Percentiles rank a stretch among this genome's conserved stretches.
These are phyloP conservation scores for Nomada hirtipes DNA, from an alignment of 2,888 invertebrate species.

Conservation along the genomic window DNA sequence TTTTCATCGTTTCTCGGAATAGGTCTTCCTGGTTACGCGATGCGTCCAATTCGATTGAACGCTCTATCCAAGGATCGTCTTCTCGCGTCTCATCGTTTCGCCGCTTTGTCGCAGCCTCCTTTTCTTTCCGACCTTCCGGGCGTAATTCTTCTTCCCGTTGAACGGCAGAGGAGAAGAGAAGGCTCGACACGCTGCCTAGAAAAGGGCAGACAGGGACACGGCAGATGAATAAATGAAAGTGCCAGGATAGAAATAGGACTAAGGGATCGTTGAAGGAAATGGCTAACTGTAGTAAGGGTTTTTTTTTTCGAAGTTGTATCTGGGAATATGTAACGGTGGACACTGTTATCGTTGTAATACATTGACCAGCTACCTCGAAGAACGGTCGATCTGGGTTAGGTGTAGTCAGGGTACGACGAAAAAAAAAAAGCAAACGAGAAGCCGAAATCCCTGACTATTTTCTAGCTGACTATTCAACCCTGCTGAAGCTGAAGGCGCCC, in stretches of 20 bases:
- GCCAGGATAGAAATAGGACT: not conserved
- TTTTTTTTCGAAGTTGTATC: not conserved
- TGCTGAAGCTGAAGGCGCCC: slow-evolving; percentile 90
- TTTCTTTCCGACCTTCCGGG: slow-evolving; percentile 16
- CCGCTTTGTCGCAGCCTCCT: slow-evolving; percentile 35
- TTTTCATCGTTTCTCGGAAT: not conserved
- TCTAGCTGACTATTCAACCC: slow-evolving; percentile 87
- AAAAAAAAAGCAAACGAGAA: slow-evolving; percentile 30
- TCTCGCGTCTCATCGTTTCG: slow-evolving; percentile 28
- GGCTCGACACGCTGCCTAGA: not conserved
- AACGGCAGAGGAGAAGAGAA: not conserved
- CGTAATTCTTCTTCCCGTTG: slow-evolving; percentile 8
- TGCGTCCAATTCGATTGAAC: not conserved
- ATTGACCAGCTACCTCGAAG: slow-evolving; percentile 35
- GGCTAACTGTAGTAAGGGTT: not conserved
- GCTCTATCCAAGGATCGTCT: not conserved
- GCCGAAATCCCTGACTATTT: slow-evolving; percentile 79
- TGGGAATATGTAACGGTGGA: slow-evolving; percentile 3
- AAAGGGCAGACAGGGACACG: no score
- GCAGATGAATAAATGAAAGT: no score
- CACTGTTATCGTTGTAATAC: not conserved
- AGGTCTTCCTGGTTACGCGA: not conserved
- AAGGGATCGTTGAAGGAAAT: not conserved
- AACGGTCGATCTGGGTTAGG: slow-evolving; percentile 49
- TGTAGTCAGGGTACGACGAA: slow-evolving; percentile 30